Evolutionary conservation across 1,140 invertebrate species (phyloP), one percentile per base, ranked within the genome.

Genomic region (Stratiolaelaps scimitus): DNA sequence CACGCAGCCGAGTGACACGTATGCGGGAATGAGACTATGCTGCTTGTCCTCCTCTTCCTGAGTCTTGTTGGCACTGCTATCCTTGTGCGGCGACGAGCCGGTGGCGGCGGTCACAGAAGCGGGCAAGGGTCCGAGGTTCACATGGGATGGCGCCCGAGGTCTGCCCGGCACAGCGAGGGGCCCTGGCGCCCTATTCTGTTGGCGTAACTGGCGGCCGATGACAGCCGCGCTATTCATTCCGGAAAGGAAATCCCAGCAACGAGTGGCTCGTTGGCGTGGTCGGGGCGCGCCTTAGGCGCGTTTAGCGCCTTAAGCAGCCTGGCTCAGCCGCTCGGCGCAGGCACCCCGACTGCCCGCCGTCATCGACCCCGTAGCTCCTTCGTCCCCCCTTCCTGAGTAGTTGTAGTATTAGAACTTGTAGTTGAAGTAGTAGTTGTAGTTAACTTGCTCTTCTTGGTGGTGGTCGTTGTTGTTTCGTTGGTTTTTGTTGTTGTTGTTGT

Each of bases 1-100:
- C 67, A 91, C 79, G 74, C 88, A 92, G 71, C 66, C 69, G 64
- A 40, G 70, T 68, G 40, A 53, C 65, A 40, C 46, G 17, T 30
- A 68, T 19, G 45, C 48, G 45, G 23, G 67, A 64, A 40, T 69
- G 64, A 17, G 66, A 34, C 15, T 68, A 53, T 60, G 43, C 47
- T 65, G 28, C 45, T 64, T 65, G 43, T 65, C 34, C 23, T 46
- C 64, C 15, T 66, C 20, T 15, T 60, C 30, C 44, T 43, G 43
- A 7, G 17, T 40, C 64, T 29, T 66, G 60, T 68, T 23, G 68
- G 64, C 60, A 66, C 66, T 43, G 65, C 65, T 67, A 67, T 68
- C 65, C 68, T 64, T 23, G 19, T 46, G 44, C 66, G 67, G 17
- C 65, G 65, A 47, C 64, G 66, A 29, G 65, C 66, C 47, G 66